Base-by-base conservation (phyloP, 2,797 vertebrate species). In the Cryptoprocta ferox region DNA sequence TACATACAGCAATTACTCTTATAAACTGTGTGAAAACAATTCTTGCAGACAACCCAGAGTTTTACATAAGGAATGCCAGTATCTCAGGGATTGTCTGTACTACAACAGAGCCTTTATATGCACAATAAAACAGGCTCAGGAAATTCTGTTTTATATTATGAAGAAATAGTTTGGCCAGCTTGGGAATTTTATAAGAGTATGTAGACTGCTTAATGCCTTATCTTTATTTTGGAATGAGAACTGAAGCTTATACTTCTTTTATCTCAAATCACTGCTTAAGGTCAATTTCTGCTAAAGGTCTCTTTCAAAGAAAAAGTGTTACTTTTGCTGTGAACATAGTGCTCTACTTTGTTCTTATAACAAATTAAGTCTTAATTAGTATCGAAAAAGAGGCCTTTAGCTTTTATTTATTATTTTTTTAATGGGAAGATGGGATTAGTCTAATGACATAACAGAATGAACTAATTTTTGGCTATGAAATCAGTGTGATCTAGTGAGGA, bases 301-400 rank as follows among this genome's bases (percentile, higher is more conserved):
- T 6, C 53, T 91, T 82, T 82, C 32, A 65, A 87, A 82, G 81
- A 63, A 70, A 83, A 86, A 42, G 4, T 73, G 19, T 39, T 68
- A 5, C 48, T 84, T 95, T 92, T 94, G 18, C 7, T 63, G 13
- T 88, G 91, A 81, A 35, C 4, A 15, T 35, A 66, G 13, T 21
- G 4, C 7, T 61, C 12, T 82, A 61, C 15, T n/a, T n/a, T n/a
- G n/a, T n/a, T n/a, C n/a, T n/a, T n/a, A n/a, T n/a, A n/a, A n/a
- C n/a, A n/a, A n/a, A n/a, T n/a, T n/a, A n/a, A 75, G n/a, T 71
- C 61, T 93, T 86, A 70, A 71, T 92, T 78, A 76, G 21, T 78
- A 35, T 79, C 32, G 78, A 95, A 81, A 92, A 96, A 81, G n/a
- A 68, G 11, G 35, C 35, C 45, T 56, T 90, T 50, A 70, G 30